Conservation (phyloP, 2,888 invertebrate genomes). For the Petrophora chlorosata region DNA sequence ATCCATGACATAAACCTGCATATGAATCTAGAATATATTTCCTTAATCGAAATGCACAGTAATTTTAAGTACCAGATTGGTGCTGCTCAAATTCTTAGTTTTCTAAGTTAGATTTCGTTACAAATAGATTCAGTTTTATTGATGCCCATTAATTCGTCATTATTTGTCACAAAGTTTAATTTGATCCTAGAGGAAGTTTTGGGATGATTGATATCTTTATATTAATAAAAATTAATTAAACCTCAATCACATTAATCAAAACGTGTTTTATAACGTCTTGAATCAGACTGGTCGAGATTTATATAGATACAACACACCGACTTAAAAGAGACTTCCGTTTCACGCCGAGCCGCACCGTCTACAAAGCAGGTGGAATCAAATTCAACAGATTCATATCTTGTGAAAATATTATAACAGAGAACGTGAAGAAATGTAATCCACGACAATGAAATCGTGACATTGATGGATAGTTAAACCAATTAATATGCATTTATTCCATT, state of each 20-base stretch:
- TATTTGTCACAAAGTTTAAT: background rate
- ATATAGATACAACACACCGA: constrained; percentile 10
- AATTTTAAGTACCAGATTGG: background rate
- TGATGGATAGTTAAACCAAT: constrained; percentile 38
- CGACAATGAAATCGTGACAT: constrained; percentile 33
- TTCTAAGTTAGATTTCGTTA: background rate
- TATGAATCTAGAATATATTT: background rate
- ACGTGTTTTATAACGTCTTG: constrained; percentile 20
- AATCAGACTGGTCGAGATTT: constrained; percentile 17
- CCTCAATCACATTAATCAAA: constrained; percentile 9
- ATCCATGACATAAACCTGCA: constrained; percentile 9
- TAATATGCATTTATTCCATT: constrained; percentile 16
- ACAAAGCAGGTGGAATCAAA: constrained; percentile 30
- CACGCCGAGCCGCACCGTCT: constrained; percentile 15
- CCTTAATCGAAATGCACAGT: background rate
- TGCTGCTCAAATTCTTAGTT: background rate
- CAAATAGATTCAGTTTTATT: constrained; percentile 1
- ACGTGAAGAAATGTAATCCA: constrained; percentile 24
- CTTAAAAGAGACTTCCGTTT: constrained; percentile 30
- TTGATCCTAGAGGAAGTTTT: constrained; percentile 6
- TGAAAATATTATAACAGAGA: constrained; percentile 29
- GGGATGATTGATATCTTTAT: constrained; percentile 10
- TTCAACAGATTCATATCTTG: constrained; percentile 26
- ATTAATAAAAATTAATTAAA: constrained; percentile 15
- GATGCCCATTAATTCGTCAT: background rate